phyloP scores from a whole-genome alignment of 1,140 invertebrate genomes.

The Ylistrum balloti region DNA sequence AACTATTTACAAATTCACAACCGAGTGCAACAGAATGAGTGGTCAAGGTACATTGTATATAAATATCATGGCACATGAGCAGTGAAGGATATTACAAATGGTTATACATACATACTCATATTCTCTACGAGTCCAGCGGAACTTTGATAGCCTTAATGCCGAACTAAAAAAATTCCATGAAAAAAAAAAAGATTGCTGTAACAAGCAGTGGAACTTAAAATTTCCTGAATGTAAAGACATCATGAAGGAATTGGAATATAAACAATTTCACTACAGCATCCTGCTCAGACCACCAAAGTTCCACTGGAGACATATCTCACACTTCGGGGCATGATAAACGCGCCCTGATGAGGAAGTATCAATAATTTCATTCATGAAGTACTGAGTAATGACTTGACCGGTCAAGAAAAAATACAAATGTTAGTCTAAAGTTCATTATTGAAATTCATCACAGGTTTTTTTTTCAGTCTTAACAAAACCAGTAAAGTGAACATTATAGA shows the following conservation, averaged over 20 bases:
- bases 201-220: too few species aligned
- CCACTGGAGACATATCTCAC: not conserved
- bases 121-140: not conserved
- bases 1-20: constrained; percentile 40
- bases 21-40: constrained; percentile 31
- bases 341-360: not conserved
- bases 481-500: not conserved
- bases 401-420: not conserved
- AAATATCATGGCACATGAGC: constrained; percentile 37
- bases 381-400: not conserved
- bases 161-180: too few species aligned
- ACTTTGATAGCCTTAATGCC: not conserved
- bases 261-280: too few species aligned
- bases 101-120: constrained; percentile 32
- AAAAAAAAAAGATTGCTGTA: too few species aligned
- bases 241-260: too few species aligned
- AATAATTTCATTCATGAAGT: not conserved
- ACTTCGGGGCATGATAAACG: not conserved
- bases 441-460: constrained; percentile 3
- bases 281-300: not conserved
- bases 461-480: not conserved
- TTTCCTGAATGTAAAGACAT: too few species aligned
- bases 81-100: not conserved
- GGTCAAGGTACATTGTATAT: not conserved
- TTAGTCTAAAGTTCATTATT: not conserved